Evolutionary conservation across 2,113 vertebrate genomes (phyloP), one percentile per base, ranked within the genome.

Genomic region (Atherinomorus stipes): DNA sequence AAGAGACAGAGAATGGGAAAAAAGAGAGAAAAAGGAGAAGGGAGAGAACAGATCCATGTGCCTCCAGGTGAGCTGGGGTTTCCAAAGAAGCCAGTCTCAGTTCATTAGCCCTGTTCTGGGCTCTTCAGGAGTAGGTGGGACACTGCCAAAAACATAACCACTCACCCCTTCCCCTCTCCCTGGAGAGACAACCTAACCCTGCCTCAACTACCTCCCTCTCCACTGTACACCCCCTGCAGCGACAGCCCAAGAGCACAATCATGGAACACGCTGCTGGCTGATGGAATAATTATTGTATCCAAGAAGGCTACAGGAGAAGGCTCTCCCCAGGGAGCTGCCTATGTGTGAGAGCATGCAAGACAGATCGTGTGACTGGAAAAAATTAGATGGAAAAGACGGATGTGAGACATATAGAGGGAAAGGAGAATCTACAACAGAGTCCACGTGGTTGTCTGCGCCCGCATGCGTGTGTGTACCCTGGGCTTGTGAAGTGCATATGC

Each of bases 281-380:
- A 96, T 94, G 91, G 94, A 96, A 95, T 95, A 95, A 96, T 96
- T 95, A 95, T 93, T 95, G 91, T 90, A 93, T 94, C 92, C 94
- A 91, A 88, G 89, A 69, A 81, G 89, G 84, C 89, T 88, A 89
- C 88, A 89, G 89, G 84, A 91, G 85, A 88, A 79, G 88, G 77
- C 23, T 74, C 83, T 93, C 94, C 88, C 90, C 28, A 4, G 94
- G 92, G 93, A 93, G 76, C 86, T 75, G 88, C 81, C 84, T 65
- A 75, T 89, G 91, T 91, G 90, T 90, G 91, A 91, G 79, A 89
- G 89, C 90, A 86, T 83, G 88, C 26, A 74, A 89, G 89, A 88
- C 67, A 49, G 83, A 87, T 89, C 81, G 77, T 71, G 85, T 85
- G 87, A 80, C 76, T 50, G 65, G 74, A 50, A 68, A 73, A 81